phyloP scores from a whole-genome alignment of 2,888 invertebrate species.

The Lymantria dispar region DNA sequence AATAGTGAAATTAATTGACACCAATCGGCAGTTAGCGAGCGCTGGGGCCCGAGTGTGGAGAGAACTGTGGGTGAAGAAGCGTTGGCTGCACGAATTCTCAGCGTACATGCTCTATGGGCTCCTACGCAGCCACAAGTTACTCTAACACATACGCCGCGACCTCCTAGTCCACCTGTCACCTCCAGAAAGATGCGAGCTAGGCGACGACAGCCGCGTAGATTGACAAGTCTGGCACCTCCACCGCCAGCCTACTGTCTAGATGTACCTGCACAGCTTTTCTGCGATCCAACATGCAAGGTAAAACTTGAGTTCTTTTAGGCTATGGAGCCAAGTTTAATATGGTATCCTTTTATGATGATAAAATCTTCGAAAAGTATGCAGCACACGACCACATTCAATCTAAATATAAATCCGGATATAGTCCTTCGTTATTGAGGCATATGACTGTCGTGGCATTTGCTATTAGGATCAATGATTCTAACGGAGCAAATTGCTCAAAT shows the following conservation, averaged over 20 bases:
- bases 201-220: conserved; percentile 60
- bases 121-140: conserved; percentile 24
- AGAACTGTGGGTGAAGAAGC: conserved; percentile 53
- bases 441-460: no score
- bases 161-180: conserved; percentile 54
- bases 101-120: conserved; percentile 57
- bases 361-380: no score
- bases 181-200: conserved; percentile 69
- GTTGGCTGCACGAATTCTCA: conserved; percentile 55
- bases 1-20: conserved; percentile 54
- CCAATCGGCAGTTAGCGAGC: conserved; percentile 81
- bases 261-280: conserved; percentile 63
- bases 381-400: no score
- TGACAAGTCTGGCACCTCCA: conserved; percentile 53
- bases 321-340: no score
- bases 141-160: conserved; percentile 25
- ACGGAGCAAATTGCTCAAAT: no score
- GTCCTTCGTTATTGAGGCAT: no score
- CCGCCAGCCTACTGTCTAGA: conserved; percentile 64
- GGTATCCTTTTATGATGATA: no score
- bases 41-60: conserved; percentile 67
- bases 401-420: no score
- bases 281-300: conserved; percentile 72
- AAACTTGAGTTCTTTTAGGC: conserved; percentile 3
- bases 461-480: no score